These are phyloP conservation scores for Aphidius ervi DNA, from an alignment of 1,140 invertebrate genomes.

Conservation along the genomic window DNA sequence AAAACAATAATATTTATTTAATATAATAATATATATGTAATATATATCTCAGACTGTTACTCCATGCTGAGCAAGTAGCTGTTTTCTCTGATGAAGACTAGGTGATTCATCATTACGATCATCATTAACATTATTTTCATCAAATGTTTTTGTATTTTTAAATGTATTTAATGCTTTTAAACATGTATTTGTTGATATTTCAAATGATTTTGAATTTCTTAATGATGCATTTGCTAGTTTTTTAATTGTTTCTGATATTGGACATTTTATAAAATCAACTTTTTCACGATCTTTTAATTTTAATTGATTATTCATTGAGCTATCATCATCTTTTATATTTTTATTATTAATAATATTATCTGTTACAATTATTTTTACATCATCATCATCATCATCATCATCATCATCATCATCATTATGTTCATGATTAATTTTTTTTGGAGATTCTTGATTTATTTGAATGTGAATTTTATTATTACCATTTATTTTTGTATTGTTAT, in stretches of 20 bases:
- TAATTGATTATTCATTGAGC: slow-evolving; percentile 30
- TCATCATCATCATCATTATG: slow-evolving; percentile 9
- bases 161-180: slow-evolving; percentile 40
- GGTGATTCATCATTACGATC: slow-evolving; percentile 42
- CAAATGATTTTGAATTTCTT: slow-evolving; percentile 43
- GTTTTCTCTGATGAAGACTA: slow-evolving; percentile 48
- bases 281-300: slow-evolving; percentile 36
- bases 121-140: slow-evolving; percentile 30
- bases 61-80: slow-evolving; percentile 48
- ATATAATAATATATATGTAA: too few relatives aligned
- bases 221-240: slow-evolving; percentile 48
- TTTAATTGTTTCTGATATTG: slow-evolving; percentile 50
- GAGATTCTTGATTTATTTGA: slow-evolving; percentile 30
- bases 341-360: slow-evolving; percentile 11
- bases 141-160: slow-evolving; percentile 39
- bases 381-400: slow-evolving; percentile 7
- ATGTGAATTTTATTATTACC: slow-evolving; percentile 48
- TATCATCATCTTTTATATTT: slow-evolving; percentile 20
- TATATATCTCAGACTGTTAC: slow-evolving; percentile 39
- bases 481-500: slow-evolving; percentile 44
- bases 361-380: slow-evolving; percentile 8
- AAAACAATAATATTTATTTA: not conserved
- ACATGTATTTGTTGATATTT: slow-evolving; percentile 41
- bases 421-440: not conserved
- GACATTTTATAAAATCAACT: slow-evolving; percentile 45